Evolutionary conservation across 2,797 vertebrate genomes (phyloP), one percentile per base, ranked within the genome.

Genomic region (Coccyzus lansbergi): DNA sequence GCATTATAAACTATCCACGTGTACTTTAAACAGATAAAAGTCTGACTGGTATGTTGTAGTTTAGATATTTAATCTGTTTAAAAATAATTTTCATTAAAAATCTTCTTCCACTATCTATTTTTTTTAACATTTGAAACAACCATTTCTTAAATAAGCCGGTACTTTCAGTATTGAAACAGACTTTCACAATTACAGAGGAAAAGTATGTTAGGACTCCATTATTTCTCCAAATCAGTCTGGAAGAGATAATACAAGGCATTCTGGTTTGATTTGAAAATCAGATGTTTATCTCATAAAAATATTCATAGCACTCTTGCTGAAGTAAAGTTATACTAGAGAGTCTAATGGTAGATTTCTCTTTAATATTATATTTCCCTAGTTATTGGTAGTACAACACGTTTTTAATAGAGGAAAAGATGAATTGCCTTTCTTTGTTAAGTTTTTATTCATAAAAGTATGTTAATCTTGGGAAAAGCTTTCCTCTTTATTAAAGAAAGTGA

Each of bases 381-480:
- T 85, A 29, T 40, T 68, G 71, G 34, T 36, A 85, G 29, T n/a
- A 68, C 21, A 53, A 49, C 33, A 62, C 24, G 25, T 75, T 93
- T 76, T 86, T 86, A 80, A 62, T 67, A 94, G 22, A 76, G 44
- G 21, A 78, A 85, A 90, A 80, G 20, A 33, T 64, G 38, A 87
- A 75, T 74, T 96, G 48, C 18, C 82, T 91, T 85, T 33, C 46
- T 93, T 80, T 94, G 75, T 71, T 88, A 95, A 65, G 63, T 55
- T 89, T 91, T 87, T 83, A 69, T 86, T 89, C 71, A 74, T 80
- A 60, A 58, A 84, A 88, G n/a, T 84, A 64, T 79, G 24, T 51
- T 89, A 85, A 68, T 49, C 25, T 49, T 87, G 68, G 38, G 49
- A 17, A 90, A 70, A 13, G 29, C 6, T 90, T 92, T 91, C 9